These are phyloP conservation scores for Hormiphora californensis DNA, from an alignment of 37 sponge, comb jelly and placozoan species.

Conservation along the genomic window DNA sequence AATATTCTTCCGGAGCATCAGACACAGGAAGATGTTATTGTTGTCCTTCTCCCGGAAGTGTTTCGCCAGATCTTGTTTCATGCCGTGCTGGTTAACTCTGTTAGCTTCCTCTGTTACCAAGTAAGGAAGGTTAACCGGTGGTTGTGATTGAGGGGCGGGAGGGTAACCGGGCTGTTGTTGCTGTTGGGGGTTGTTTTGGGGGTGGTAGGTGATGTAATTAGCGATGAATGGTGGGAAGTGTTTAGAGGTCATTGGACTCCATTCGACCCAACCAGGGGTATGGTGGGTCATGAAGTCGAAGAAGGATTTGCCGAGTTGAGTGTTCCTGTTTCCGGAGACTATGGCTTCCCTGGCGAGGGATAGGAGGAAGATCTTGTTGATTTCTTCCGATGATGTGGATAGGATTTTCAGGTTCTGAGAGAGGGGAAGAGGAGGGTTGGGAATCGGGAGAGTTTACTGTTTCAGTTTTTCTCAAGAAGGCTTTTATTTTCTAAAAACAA, in stretches of 20 bases:
- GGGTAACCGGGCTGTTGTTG: background rate
- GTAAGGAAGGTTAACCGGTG: background rate
- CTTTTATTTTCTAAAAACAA: too few relatives aligned
- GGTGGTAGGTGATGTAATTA: background rate
- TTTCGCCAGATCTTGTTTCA: conserved; percentile 22
- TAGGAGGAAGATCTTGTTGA: conserved; percentile 43
- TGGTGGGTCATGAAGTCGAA: background rate
- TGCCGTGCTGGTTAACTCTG: background rate
- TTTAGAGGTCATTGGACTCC: conserved; percentile 23
- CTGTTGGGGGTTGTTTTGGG: too few relatives aligned
- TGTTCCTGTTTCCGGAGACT: conserved; percentile 48
- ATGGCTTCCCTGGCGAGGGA: background rate
- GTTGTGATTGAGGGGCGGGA: too few relatives aligned
- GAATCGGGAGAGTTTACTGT: too few relatives aligned
- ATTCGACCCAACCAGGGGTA: background rate
- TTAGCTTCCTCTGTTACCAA: background rate
- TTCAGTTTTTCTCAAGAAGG: too few relatives aligned
- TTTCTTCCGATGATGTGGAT: background rate
- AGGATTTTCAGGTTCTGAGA: too few relatives aligned
- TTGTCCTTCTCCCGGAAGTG: conserved; percentile 20
- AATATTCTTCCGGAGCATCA: background rate
- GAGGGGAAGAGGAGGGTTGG: too few relatives aligned
- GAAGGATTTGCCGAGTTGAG: conserved; percentile 30
- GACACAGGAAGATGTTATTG: conserved; percentile 37
- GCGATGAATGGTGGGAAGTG: background rate